Evolutionary conservation across 2,113 vertebrate genomes (phyloP), one percentile per base, ranked within the genome.

Genomic region (Catharus minimus): DNA sequence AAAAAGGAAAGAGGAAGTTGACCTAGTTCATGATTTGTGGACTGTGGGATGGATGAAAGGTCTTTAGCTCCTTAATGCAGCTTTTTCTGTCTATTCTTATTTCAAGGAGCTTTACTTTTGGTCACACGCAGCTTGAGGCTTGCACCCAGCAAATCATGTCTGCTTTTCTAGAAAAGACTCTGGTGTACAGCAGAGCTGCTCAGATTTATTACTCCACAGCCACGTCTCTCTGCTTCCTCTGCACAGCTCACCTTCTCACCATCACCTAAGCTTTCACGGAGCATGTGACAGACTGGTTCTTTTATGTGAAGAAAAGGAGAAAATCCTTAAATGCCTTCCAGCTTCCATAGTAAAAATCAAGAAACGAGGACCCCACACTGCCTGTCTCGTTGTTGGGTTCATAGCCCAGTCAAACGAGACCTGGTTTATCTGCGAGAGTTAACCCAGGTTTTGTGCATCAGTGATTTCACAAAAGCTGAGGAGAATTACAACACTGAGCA

Each of bases 1-100:
- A 19, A 11, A 18, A 27, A 26, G 52, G n/a, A 33, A 28, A 19
- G 5, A 71, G 8, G 27, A 75, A 66, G 11, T 43, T 69, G 27
- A 67, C 66, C 49, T 64, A 60, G 57, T 32, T 62, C 30, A 27
- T 69, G 52, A 95, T 86, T 88, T 90, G 82, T 86, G 44, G 57
- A 47, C 88, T 75, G 84, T 64, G 47, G 47, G 56, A 73, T 14
- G n/a, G 67, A 93, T 80, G 43, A 88, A 93, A 88, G 38, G 55
- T 80, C 33, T 88, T 82, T 90, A 82, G 66, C 43, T 76, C 60
- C 79, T 49, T 86, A 77, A 88, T 43, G 39, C 33, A 94, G 60
- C 50, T 77, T 90, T 62, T 86, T 69, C 64, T 69, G 47, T 33
- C 60, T 65, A 8, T 73, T 73, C 26, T 88, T 24, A 82, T 95